Evolutionary conservation across 2,797 vertebrate species (phyloP).

Genomic region (Limosa lapponica): DNA sequence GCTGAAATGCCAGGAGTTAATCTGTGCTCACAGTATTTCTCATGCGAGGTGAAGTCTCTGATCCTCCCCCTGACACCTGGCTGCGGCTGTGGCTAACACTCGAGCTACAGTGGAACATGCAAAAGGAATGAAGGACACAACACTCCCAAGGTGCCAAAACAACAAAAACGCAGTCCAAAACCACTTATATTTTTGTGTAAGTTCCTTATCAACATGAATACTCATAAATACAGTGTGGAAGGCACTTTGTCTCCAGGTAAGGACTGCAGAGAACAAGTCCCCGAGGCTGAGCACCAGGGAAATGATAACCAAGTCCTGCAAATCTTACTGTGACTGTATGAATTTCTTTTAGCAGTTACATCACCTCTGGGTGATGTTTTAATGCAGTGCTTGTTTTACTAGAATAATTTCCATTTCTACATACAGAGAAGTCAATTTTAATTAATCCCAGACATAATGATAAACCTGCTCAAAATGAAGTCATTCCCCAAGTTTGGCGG

Average conservation of each 20-base stretch:
- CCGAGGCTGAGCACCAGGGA: neutral
- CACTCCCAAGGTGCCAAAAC: neutral
- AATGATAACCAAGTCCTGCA: neutral
- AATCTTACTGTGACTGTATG: neutral
- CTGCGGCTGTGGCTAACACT: neutral
- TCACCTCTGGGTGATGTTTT: neutral
- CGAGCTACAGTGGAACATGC: neutral
- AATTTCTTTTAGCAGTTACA: neutral
- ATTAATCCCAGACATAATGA: neutral
- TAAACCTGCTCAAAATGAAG: neutral
- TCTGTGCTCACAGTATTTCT: neutral
- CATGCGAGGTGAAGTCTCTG: neutral
- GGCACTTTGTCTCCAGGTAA: neutral
- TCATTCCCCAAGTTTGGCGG: neutral
- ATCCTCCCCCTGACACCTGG: neutral
- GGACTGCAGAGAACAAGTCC: neutral
- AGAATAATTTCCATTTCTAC: neutral
- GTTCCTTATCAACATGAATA: neutral
- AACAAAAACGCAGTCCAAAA: neutral
- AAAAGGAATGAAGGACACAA: neutral
- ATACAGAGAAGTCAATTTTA: neutral
- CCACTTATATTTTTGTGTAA: neutral
- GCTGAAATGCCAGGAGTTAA: neutral
- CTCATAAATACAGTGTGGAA: neutral
- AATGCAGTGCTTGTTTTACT: neutral